These are phyloP conservation scores for Oncorhynchus nerka DNA, from an alignment of 2,113 vertebrate species.

Conservation along the genomic window DNA sequence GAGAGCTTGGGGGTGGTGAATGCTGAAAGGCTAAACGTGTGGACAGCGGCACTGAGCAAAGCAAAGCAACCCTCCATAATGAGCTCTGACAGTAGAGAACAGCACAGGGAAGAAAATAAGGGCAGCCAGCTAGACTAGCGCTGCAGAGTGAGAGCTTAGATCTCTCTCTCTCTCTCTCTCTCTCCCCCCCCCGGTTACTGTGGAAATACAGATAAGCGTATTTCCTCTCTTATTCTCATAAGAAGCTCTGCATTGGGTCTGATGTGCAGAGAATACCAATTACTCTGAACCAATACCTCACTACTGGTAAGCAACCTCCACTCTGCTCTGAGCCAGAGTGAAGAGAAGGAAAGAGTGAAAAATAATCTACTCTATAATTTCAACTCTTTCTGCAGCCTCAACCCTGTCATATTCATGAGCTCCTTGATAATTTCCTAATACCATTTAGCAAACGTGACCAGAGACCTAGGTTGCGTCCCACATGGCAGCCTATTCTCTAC, in stretches of 20 bases:
- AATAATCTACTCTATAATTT: slow-evolving; percentile 19
- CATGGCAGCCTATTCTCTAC: not conserved
- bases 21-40: not conserved
- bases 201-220: slow-evolving; percentile 70
- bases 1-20: not conserved
- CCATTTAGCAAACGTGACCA: slow-evolving; percentile 26
- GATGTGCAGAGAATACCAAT: slow-evolving; percentile 68
- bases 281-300: slow-evolving; percentile 12
- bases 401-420: slow-evolving; percentile 24
- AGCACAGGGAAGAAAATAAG: slow-evolving; percentile 12
- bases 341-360: slow-evolving; percentile 2
- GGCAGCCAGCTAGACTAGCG: slow-evolving; percentile 27
- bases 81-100: slow-evolving; percentile 49
- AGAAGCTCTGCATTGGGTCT: slow-evolving; percentile 60
- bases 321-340: not conserved
- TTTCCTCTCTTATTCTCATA: slow-evolving; percentile 65
- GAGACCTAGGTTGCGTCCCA: not conserved
- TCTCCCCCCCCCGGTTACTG: slow-evolving; percentile 35
- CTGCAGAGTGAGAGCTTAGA: slow-evolving; percentile 2
- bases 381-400: slow-evolving; percentile 14
- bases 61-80: slow-evolving; percentile 47
- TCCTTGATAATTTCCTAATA: slow-evolving; percentile 33
- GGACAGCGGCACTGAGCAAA: slow-evolving; percentile 6
- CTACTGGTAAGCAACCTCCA: too few relatives aligned
- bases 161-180: not conserved